These are phyloP conservation scores for Meiosimyza platycephala DNA, from an alignment of 2,888 invertebrate genomes.

Conservation along the genomic window DNA sequence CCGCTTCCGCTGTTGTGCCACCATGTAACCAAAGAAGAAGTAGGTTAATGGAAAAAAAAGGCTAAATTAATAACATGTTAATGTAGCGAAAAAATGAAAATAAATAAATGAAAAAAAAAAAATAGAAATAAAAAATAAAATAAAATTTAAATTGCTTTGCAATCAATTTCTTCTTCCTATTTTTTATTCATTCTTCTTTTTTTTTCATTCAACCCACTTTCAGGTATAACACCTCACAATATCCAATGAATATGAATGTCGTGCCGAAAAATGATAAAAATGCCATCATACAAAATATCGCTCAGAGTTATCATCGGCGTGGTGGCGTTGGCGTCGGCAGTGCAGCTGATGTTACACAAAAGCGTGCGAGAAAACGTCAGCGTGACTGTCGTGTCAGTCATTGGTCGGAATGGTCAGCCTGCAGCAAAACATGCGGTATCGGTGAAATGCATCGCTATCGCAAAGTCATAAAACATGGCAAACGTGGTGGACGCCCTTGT, in stretches of 20 bases:
- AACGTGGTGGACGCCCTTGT: conserved; percentile 84
- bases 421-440: conserved; percentile 90
- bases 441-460: conserved; percentile 87
- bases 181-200: conserved; percentile 8
- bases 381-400: conserved; percentile 86
- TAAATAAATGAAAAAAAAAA: conserved; percentile 20
- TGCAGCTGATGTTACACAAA: conserved; percentile 57
- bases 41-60: conserved; percentile 42
- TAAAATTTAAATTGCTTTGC: too few relatives aligned
- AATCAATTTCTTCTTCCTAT: conserved; percentile 3
- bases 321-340: conserved; percentile 49
- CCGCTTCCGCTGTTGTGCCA: not conserved
- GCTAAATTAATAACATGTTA: conserved; percentile 39
- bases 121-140: conserved; percentile 11
- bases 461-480: conserved; percentile 79
- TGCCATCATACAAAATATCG: conserved; percentile 78
- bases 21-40: not conserved
- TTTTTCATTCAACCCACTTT: conserved; percentile 12
- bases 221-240: conserved; percentile 56
- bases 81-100: conserved; percentile 13
- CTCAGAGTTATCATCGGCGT: conserved; percentile 71
- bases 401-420: conserved; percentile 89
- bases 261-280: conserved; percentile 74
- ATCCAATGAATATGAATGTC: conserved; percentile 39
- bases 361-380: conserved; percentile 66